Base-by-base conservation (phyloP, 2,797 vertebrate genomes). In the Heterohyrax brucei region DNA sequence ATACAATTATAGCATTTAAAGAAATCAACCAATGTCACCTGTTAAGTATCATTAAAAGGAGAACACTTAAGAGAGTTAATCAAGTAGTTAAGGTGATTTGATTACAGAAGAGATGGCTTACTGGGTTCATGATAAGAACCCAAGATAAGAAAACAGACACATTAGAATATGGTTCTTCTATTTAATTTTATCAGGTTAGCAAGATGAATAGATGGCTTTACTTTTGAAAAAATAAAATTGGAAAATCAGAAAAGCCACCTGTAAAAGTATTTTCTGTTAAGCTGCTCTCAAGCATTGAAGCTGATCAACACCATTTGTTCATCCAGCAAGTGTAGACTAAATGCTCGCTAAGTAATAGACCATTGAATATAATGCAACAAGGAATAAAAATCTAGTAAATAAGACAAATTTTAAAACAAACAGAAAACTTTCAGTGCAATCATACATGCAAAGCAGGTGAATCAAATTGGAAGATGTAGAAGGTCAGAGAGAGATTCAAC, bases 1-100 rank as follows among this genome's bases (percentile, higher is more conserved):
- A 75, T 70, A 2, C 75, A 91, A 84, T 33, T n/a, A 83, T 14
- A 56, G 8, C 48, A 88, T 89, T 92, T 90, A 87, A 79, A 88
- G 4, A 93, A 96, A 76, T 81, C 18, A 72, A 18, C 21, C 82
- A 93, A 80, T 4, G 6, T 48, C 81, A 16, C 21, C 68, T 91
- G 33, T 3, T 66, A 68, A 73, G 3, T 80, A 87, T 48, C 61
- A 66, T 68, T 94, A 77, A 66, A 90, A 78, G 24, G 72, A 79
- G n/a, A 85, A 62, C 16, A 33, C 19, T 83, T 89, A 12, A 76
- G 30, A 77, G 5, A 92, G 39, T 90, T 78, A 85, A 62, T 77
- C 21, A 94, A 93, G 16, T 80, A 62, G 13, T 44, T 81, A 66
- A 61, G 21, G 22, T 56, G 8, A 4, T 82, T 79, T 48, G 28